Base-by-base conservation (phyloP, 2,113 vertebrate genomes). In the Xerus inauris region DNA sequence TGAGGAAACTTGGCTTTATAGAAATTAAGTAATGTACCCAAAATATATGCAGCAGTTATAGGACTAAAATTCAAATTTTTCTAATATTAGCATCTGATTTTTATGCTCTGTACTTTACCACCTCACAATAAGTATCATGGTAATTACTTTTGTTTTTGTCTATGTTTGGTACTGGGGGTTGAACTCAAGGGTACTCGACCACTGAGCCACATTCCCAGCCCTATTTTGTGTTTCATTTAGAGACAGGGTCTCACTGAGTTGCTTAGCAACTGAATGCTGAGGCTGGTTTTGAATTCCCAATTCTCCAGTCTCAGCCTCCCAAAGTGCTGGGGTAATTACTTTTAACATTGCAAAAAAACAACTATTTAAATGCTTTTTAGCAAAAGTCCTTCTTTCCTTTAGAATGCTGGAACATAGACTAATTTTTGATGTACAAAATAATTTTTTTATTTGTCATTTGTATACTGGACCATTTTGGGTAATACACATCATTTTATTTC, bases 381-480 rank as follows among this genome's bases (percentile, higher is more conserved):
- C 28, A 79, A 77, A 5, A 72, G 0, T 0, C 40, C 93, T 91
- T 82, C 51, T 91, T 47, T n/a, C 7, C n/a, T 73, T 35, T 45
- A 69, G 13, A 59, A 69, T 81, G 4, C 30, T 69, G 22, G 54
- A 80, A 64, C 42, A 89, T 75, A 76, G 32, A 89, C 59, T 86
- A 69, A 89, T 38, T 84, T 57, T 62, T 86, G 85, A 75, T 75
- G 38, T 4, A 71, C 30, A 73, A 62, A 89, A 38, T 5, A 85
- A 19, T 42, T 64, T 81, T 81, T 85, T 83, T 69, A 32, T 40
- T 80, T 81, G 22, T n/a, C 8, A 73, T 51, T 24, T 94, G 71
- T 69, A 88, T 84, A 79, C 92, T 85, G 49, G 57, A n/a, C 92
- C 35, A 94, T 6, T 75, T 92, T 89, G 14, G 16, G 14, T 76